phyloP scores from a whole-genome alignment of 2,113 vertebrate genomes.

The Actenoides lindsayi region DNA sequence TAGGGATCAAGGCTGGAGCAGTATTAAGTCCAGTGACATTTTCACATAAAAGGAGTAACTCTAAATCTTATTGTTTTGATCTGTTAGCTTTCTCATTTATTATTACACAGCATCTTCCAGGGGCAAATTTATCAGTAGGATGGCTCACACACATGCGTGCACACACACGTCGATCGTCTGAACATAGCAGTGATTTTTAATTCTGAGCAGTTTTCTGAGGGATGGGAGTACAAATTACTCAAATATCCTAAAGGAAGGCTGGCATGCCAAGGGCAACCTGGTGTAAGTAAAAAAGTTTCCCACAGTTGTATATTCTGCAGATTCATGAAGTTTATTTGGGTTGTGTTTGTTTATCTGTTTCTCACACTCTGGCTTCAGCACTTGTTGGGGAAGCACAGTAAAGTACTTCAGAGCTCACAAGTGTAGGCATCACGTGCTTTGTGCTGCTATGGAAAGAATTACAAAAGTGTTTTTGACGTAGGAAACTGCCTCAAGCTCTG shows the following conservation, averaged over 20 bases:
- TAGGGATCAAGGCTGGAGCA: neutral
- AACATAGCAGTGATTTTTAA: neutral
- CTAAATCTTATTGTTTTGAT: neutral
- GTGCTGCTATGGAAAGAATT: neutral
- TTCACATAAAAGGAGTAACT: neutral
- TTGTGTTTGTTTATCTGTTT: neutral
- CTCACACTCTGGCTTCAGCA: neutral
- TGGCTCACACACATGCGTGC: neutral
- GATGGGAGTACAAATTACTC: neutral
- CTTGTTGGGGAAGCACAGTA: neutral
- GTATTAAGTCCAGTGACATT: conserved; percentile 3
- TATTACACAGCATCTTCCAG: neutral
- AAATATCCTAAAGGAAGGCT: neutral
- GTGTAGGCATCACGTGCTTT: neutral
- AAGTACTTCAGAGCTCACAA: neutral
- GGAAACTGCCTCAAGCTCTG: neutral
- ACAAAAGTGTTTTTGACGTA: neutral
- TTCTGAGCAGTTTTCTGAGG: neutral
- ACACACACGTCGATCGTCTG: neutral
- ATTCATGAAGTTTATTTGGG: neutral
- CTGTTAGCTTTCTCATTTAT: neutral
- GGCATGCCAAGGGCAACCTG: neutral
- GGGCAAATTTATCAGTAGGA: neutral
- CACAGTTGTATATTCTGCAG: neutral
- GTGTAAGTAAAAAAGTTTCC: neutral